Evolutionary conservation across 2,888 invertebrate genomes (phyloP).

Genomic region (Boloria selene): DNA sequence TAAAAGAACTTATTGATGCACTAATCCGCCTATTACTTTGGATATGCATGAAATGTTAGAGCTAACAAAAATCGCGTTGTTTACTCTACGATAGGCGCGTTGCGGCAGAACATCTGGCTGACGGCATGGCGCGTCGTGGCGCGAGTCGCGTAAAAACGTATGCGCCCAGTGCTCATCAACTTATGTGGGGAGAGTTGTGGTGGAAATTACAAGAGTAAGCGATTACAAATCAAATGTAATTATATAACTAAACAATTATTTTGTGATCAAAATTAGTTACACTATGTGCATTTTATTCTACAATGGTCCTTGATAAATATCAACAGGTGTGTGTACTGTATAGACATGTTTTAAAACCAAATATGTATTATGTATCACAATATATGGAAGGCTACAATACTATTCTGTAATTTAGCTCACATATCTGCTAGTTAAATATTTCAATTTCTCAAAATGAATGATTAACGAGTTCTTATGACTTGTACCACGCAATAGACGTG

Average conservation of each 20-base stretch:
- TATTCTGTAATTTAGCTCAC: too few relatives aligned
- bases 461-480: constrained; percentile 40
- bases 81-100: constrained; percentile 40
- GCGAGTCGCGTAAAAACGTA: constrained; percentile 44
- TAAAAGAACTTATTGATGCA: constrained; percentile 3
- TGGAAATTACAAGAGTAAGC: constrained; percentile 34
- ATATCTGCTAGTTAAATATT: too few relatives aligned
- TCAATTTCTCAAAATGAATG: too few relatives aligned
- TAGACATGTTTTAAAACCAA: too few relatives aligned
- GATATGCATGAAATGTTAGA: constrained; percentile 12
- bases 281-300: too few relatives aligned
- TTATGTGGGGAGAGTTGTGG: constrained; percentile 43
- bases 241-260: background rate
- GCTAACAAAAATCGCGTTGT: constrained; percentile 38
- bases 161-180: constrained; percentile 56
- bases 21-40: constrained; percentile 3
- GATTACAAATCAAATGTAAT: background rate
- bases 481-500: constrained; percentile 45
- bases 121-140: constrained; percentile 45
- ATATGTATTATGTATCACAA: too few relatives aligned
- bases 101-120: constrained; percentile 50
- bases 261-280: background rate
- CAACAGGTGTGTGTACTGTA: too few relatives aligned
- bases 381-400: too few relatives aligned
- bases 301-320: too few relatives aligned